Evolutionary conservation across 2,888 invertebrate genomes (phyloP).

Genomic region (Steromphala cineraria): DNA sequence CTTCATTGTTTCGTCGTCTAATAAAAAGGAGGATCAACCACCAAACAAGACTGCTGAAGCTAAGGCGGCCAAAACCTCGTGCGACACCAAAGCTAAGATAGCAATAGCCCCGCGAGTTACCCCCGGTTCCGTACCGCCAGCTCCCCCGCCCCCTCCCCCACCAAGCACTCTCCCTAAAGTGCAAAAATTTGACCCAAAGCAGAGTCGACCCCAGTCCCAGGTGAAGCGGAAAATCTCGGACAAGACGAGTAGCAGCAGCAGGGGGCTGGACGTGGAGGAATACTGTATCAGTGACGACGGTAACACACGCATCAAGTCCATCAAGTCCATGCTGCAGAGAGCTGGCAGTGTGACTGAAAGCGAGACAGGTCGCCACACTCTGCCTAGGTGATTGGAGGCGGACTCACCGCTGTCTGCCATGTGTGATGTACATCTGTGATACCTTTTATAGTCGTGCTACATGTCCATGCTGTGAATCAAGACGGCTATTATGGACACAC

Average conservation of each 20-base stretch:
- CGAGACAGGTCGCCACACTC: background rate
- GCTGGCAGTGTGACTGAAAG: background rate
- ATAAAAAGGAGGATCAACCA: background rate
- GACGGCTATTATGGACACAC: background rate
- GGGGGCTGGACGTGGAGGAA: background rate
- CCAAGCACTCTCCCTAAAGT: conserved; percentile 20
- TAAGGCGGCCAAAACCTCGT: background rate
- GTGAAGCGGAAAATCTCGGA: background rate
- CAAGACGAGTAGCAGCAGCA: background rate
- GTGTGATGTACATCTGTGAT: conserved; percentile 14
- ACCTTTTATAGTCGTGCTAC: background rate
- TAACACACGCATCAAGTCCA: conserved; percentile 14
- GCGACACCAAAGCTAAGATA: background rate
- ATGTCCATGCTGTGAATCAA: background rate
- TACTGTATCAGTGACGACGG: conserved; percentile 16
- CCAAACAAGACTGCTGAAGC: background rate
- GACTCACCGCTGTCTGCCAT: background rate
- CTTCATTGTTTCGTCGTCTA: background rate
- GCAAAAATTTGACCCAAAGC: background rate
- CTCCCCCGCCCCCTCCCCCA: conserved; percentile 25
- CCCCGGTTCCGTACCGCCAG: background rate
- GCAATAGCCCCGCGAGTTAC: background rate
- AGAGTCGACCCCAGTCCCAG: background rate
- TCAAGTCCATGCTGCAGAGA: conserved; percentile 27
- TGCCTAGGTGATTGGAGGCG: background rate